phyloP scores from a whole-genome alignment of 2,797 vertebrate genomes.

The Melanotaenia maccullochi region DNA sequence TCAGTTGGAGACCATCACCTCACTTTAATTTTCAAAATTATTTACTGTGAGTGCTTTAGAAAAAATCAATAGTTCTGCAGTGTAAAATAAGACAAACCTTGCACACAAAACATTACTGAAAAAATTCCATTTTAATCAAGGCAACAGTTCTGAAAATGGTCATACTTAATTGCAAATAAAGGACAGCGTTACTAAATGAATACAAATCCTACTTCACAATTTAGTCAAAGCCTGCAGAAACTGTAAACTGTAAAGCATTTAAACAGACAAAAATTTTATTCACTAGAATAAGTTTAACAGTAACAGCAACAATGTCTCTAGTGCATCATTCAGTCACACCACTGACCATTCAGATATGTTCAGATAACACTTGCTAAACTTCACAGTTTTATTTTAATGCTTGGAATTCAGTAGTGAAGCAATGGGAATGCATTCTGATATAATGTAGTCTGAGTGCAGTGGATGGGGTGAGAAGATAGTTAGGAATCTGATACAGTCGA shows the following conservation, averaged over 20 bases:
- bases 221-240: constrained; percentile 43
- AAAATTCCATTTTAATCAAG: background rate
- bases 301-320: constrained; percentile 16
- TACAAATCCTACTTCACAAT: constrained; percentile 50
- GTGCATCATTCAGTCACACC: constrained; percentile 13
- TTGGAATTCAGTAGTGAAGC: constrained; percentile 23
- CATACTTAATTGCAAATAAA: background rate
- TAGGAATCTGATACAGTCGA: constrained; percentile 74
- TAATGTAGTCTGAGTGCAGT: constrained; percentile 51
- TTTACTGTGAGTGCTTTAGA: background rate
- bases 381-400: constrained; percentile 34
- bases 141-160: background rate
- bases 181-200: background rate
- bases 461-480: constrained; percentile 70
- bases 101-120: background rate
- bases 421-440: constrained; percentile 47
- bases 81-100: background rate
- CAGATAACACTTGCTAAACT: constrained; percentile 10
- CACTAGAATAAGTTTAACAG: constrained; percentile 11
- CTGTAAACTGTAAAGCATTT: constrained; percentile 28
- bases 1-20: constrained; percentile 1
- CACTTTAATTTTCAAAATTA: background rate
- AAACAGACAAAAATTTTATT: constrained; percentile 34
- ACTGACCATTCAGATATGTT: constrained; percentile 7
- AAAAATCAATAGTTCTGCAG: background rate